Conservation (phyloP, 2,113 vertebrate genomes). For the Tachysurus vachellii region DNA sequence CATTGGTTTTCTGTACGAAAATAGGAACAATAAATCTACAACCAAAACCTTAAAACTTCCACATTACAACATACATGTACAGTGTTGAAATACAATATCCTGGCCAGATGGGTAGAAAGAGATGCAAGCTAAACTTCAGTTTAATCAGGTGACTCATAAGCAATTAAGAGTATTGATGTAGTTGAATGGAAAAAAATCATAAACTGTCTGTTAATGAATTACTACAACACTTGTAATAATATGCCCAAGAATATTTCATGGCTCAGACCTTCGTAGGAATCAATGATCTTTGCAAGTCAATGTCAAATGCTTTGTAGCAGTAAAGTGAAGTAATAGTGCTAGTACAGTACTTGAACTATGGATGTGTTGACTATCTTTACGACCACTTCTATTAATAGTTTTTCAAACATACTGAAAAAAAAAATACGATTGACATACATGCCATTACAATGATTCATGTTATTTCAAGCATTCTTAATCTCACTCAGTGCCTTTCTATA, state of each 20-base stretch:
- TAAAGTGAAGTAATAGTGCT: background rate
- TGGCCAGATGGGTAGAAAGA: background rate
- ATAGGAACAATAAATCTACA: background rate
- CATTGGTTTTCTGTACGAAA: background rate
- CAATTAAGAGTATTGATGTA: constrained; percentile 12
- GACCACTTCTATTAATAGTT: background rate
- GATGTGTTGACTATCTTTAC: background rate
- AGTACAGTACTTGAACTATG: background rate
- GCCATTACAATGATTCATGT: background rate
- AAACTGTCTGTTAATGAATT: constrained; percentile 14
- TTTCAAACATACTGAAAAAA: background rate
- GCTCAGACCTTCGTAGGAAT: background rate
- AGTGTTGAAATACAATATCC: background rate
- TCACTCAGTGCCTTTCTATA: background rate
- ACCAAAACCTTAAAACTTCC: background rate
- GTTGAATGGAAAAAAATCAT: background rate
- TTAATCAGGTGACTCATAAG: background rate
- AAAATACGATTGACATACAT: background rate
- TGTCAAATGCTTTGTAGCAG: background rate
- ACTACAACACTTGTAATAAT: constrained; percentile 17
- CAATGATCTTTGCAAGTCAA: background rate
- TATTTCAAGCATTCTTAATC: background rate
- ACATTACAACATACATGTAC: background rate
- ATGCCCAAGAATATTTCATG: constrained; percentile 18
- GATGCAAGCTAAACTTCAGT: background rate